phyloP scores from a whole-genome alignment of 2,888 invertebrate species.

The Emmelina monodactyla region DNA sequence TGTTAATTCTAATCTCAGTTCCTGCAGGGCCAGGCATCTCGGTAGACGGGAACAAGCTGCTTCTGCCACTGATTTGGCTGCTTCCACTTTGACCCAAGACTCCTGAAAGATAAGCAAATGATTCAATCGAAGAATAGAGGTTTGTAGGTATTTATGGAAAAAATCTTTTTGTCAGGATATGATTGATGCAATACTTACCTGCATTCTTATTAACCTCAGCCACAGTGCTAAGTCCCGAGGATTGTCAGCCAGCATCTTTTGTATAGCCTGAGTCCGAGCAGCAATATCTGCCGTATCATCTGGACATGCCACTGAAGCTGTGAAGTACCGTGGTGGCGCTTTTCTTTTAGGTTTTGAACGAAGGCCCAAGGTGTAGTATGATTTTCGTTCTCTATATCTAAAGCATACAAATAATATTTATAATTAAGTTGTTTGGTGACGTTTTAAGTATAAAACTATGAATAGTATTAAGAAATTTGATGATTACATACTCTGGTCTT shows the following conservation, averaged over 20 bases:
- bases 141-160: too few species aligned
- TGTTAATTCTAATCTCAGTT: too few species aligned
- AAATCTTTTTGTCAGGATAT: too few species aligned
- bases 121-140: too few species aligned
- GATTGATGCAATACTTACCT: too few species aligned
- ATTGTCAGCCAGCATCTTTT: constrained; percentile 28
- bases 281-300: constrained; percentile 30
- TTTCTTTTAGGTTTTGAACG: not conserved
- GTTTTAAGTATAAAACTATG: not conserved
- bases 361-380: not conserved
- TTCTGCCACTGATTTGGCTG: too few species aligned
- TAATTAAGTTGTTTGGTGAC: not conserved
- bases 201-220: not conserved
- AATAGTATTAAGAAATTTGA: not conserved
- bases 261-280: constrained; percentile 31
- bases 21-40: too few species aligned
- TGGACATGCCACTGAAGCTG: constrained; percentile 82
- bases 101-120: too few species aligned
- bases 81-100: too few species aligned
- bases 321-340: constrained; percentile 31
- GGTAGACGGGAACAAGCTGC: too few species aligned
- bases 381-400: not conserved
- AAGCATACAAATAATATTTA: not conserved
- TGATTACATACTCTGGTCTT: constrained; percentile 61
- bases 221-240: constrained; percentile 19